These are phyloP conservation scores for Brachyptera putata DNA, from an alignment of 2,888 invertebrate genomes.

Conservation along the genomic window DNA sequence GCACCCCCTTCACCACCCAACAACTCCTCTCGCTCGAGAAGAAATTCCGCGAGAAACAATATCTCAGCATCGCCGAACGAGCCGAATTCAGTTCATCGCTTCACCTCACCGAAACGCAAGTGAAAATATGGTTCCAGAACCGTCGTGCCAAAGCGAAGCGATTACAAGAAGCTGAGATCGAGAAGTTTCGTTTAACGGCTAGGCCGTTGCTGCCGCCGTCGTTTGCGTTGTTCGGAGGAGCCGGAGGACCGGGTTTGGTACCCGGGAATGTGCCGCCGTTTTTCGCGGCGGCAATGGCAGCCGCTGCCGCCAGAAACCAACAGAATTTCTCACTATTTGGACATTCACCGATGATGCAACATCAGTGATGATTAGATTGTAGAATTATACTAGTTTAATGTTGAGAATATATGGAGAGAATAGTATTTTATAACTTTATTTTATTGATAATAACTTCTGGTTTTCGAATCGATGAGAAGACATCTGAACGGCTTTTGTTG, in stretches of 20 bases:
- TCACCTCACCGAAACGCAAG: slow-evolving; percentile 89
- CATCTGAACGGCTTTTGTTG: slow-evolving; percentile 19
- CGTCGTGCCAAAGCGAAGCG: slow-evolving; percentile 93
- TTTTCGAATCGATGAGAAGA: background rate
- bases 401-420: background rate
- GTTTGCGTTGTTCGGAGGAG: slow-evolving; percentile 43
- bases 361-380: too few relatives aligned
- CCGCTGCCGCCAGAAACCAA: slow-evolving; percentile 51
- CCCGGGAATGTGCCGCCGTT: slow-evolving; percentile 55
- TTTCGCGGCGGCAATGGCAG: slow-evolving; percentile 57
- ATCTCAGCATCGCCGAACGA: slow-evolving; percentile 89
- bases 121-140: slow-evolving; percentile 93
- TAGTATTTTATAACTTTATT: background rate
- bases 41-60: slow-evolving; percentile 92
- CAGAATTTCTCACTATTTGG: slow-evolving; percentile 15
- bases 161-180: slow-evolving; percentile 91
- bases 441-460: background rate
- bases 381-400: too few relatives aligned
- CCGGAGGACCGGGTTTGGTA: slow-evolving; percentile 37
- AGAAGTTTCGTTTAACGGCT: slow-evolving; percentile 75
- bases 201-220: slow-evolving; percentile 52
- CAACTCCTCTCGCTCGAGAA: slow-evolving; percentile 86
- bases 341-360: slow-evolving; percentile 21
- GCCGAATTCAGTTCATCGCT: slow-evolving; percentile 91
- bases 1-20: slow-evolving; percentile 94